These are phyloP conservation scores for Epistrophella euchroma DNA, from an alignment of 2,888 invertebrate species.

Conservation along the genomic window DNA sequence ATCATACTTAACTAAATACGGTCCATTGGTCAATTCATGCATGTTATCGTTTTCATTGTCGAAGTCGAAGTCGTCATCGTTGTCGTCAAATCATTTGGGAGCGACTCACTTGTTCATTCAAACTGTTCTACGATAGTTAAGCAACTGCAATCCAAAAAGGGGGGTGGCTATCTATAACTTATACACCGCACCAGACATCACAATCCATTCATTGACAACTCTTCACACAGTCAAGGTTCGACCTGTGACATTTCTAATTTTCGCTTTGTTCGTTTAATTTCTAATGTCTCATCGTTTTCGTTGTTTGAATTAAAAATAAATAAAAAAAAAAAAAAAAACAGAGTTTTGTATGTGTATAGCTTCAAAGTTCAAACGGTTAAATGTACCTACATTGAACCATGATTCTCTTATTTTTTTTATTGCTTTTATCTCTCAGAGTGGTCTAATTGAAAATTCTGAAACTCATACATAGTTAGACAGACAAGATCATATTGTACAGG, in stretches of 20 bases:
- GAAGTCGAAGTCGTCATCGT: background rate
- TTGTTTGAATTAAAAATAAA: constrained; percentile 44
- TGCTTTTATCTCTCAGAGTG: constrained; percentile 8
- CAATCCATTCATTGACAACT: constrained; percentile 25
- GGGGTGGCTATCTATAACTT: background rate
- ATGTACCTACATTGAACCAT: background rate
- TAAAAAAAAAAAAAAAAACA: background rate
- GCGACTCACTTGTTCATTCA: constrained; percentile 33
- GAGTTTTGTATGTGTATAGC: background rate
- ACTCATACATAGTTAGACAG: constrained; percentile 2
- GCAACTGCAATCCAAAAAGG: constrained; percentile 9
- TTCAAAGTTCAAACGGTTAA: constrained; percentile 24
- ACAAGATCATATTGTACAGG: constrained; percentile 1
- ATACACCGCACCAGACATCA: background rate
- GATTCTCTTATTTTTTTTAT: background rate
- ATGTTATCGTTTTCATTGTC: background rate
- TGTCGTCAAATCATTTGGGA: constrained; percentile 45
- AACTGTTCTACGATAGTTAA: constrained; percentile 5
- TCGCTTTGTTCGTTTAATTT: constrained; percentile 29
- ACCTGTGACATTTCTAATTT: constrained; percentile 39
- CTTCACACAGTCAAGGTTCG: constrained; percentile 42
- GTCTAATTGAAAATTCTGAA: constrained; percentile 34
- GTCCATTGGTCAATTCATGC: constrained; percentile 48
- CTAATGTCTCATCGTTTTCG: constrained; percentile 33
- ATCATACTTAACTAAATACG: constrained; percentile 13